Conservation (phyloP, 2,888 invertebrate species). For the Leptothorax acervorum region DNA sequence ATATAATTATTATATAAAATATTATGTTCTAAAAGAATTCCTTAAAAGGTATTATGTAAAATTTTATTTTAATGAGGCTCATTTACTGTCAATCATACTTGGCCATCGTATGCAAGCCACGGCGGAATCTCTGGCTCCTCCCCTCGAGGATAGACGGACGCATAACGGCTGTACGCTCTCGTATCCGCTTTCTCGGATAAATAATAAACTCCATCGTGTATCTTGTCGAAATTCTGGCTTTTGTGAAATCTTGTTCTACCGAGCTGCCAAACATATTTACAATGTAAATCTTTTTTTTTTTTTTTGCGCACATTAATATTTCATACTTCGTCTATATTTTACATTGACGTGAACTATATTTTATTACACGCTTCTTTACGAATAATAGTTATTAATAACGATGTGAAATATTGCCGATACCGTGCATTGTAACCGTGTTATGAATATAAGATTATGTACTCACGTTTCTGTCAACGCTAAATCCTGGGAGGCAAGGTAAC, state of each 20-base stretch:
- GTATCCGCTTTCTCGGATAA: conserved; percentile 88
- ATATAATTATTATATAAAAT: conserved; percentile 5
- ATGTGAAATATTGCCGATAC: neutral
- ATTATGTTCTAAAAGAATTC: neutral
- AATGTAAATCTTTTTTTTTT: neutral
- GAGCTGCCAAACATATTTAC: conserved; percentile 85
- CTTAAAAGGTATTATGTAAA: conserved; percentile 24
- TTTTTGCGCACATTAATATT: neutral
- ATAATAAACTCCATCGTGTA: conserved; percentile 87
- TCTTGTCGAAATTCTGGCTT: conserved; percentile 88
- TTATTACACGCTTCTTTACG: neutral
- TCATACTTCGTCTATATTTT: conserved; percentile 7
- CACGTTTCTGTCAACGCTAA: conserved; percentile 89
- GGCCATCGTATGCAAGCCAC: conserved; percentile 96
- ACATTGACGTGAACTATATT: neutral
- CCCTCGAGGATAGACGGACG: conserved; percentile 91
- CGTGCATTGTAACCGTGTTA: neutral
- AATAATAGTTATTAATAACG: neutral
- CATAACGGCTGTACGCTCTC: conserved; percentile 88
- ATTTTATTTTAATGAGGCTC: conserved; percentile 4
- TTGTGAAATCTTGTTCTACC: conserved; percentile 89
- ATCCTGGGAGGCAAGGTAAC: conserved; percentile 92
- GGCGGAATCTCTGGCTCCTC: conserved; percentile 92
- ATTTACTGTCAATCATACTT: conserved; percentile 86
- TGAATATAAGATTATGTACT: conserved; percentile 79